Conservation (phyloP, 2,797 vertebrate genomes). For the Harpagifer antarcticus region DNA sequence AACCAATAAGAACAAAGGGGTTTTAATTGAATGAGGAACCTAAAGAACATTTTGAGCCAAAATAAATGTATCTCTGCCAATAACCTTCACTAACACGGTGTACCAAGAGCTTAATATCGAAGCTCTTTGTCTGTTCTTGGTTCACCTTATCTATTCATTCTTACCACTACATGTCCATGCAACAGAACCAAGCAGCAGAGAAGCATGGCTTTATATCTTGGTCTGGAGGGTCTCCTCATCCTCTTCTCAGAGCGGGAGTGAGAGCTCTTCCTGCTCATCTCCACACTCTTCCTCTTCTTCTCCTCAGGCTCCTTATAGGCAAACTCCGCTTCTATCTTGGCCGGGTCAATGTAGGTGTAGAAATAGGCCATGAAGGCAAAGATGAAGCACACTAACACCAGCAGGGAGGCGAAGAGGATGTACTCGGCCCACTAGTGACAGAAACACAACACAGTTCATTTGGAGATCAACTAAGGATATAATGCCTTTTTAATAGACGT, state of each 20-base stretch:
- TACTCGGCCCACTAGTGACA: constrained; percentile 94
- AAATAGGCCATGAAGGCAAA: constrained; percentile 93
- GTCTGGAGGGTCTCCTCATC: constrained; percentile 22
- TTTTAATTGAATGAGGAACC: constrained; percentile 21
- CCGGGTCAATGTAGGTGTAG: constrained; percentile 92
- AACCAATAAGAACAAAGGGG: constrained; percentile 22
- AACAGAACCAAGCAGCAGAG: constrained; percentile 26
- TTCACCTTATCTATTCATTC: constrained; percentile 10
- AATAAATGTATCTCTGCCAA: constrained; percentile 4
- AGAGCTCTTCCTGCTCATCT: constrained; percentile 58
- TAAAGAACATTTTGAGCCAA: not conserved
- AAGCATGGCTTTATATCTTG: constrained; percentile 60
- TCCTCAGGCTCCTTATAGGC: constrained; percentile 67
- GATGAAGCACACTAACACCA: constrained; percentile 88
- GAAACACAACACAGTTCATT: constrained; percentile 8
- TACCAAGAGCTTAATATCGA: constrained; percentile 1
- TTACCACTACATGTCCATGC: constrained; percentile 7
- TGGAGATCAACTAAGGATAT: not conserved
- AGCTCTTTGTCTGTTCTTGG: constrained; percentile 20
- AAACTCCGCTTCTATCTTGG: constrained; percentile 88
- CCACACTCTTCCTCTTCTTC: constrained; percentile 63
- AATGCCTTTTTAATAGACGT: too few relatives aligned
- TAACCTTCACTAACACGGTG: constrained; percentile 38
- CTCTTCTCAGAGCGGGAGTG: constrained; percentile 44
- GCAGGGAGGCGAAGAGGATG: constrained; percentile 90